These are phyloP conservation scores for Halotydeus destructor DNA, from an alignment of 1,140 invertebrate species.

Conservation along the genomic window DNA sequence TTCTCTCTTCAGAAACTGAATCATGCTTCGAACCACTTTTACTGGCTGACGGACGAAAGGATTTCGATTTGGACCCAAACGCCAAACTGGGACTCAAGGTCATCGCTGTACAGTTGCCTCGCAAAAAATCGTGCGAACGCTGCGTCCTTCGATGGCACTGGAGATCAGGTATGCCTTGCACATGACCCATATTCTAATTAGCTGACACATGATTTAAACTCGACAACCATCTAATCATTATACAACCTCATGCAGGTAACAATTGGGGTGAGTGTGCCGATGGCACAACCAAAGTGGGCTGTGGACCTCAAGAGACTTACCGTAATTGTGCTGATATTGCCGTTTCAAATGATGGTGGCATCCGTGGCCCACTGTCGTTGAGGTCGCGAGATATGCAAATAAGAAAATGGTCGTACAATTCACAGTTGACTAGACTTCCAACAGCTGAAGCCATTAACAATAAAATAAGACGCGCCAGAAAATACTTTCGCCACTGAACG, in stretches of 20 bases:
- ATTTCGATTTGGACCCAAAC: constrained; percentile 12
- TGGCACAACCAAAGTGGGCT: constrained; percentile 29
- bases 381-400: too few species aligned
- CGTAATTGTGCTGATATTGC: constrained; percentile 49
- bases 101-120: constrained; percentile 19
- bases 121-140: constrained; percentile 19
- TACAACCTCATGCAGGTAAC: constrained; percentile 15
- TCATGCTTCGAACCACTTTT: constrained; percentile 25
- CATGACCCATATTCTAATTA: constrained; percentile 3
- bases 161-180: constrained; percentile 20
- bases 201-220: neutral
- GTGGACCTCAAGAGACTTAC: constrained; percentile 68
- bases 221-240: constrained; percentile 4
- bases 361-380: constrained; percentile 10
- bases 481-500: too few species aligned
- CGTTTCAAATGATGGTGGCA: constrained; percentile 22
- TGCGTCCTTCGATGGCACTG: constrained; percentile 26
- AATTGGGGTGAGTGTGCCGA: constrained; percentile 19
- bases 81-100: constrained; percentile 12
- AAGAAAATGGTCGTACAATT: too few species aligned
- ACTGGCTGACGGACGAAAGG: constrained; percentile 18
- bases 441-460: too few species aligned
- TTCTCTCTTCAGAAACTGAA: constrained; percentile 18
- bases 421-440: too few species aligned
- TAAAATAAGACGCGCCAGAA: too few species aligned